A percentile compares a stretch with the other conserved stretches of the same genome.
Evolutionary conservation across 2,113 vertebrate species (phyloP).

Genomic region (Triplophysa tibetana): DNA sequence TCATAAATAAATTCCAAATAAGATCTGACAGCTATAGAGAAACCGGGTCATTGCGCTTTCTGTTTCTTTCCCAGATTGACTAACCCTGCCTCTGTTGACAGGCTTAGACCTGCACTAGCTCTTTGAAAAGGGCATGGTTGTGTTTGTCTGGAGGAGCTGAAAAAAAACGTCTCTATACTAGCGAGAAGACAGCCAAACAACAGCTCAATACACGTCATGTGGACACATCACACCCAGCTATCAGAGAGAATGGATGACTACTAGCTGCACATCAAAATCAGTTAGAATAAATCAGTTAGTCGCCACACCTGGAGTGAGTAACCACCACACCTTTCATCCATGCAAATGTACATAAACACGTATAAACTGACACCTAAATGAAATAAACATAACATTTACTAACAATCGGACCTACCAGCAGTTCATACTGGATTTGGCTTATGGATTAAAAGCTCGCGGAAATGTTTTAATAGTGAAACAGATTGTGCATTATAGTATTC

Average conservation of each 20-base stretch:
- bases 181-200: not conserved
- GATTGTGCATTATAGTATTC: not conserved
- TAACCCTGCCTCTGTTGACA: not conserved
- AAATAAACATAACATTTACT: no score
- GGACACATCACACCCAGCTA: slow-evolving; percentile 21
- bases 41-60: not conserved
- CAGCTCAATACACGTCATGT: slow-evolving; percentile 21
- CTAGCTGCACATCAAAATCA: slow-evolving; percentile 12
- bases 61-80: not conserved
- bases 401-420: not conserved
- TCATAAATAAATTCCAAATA: no score
- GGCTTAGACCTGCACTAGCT: slow-evolving; percentile 18
- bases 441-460: not conserved
- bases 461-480: not conserved
- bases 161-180: slow-evolving; percentile 14
- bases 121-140: slow-evolving; percentile 22
- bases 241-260: slow-evolving; percentile 27
- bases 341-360: slow-evolving; percentile 5
- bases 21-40: not conserved
- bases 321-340: slow-evolving; percentile 22
- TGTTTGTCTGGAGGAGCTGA: slow-evolving; percentile 26
- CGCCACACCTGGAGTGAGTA: slow-evolving; percentile 25
- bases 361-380: not conserved
- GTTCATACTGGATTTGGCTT: not conserved
- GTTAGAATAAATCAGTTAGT: slow-evolving; percentile 24